Evolutionary conservation across 2,797 vertebrate species (phyloP), one percentile per base, ranked within the genome.

Genomic region (Passerculus sandwichensis): DNA sequence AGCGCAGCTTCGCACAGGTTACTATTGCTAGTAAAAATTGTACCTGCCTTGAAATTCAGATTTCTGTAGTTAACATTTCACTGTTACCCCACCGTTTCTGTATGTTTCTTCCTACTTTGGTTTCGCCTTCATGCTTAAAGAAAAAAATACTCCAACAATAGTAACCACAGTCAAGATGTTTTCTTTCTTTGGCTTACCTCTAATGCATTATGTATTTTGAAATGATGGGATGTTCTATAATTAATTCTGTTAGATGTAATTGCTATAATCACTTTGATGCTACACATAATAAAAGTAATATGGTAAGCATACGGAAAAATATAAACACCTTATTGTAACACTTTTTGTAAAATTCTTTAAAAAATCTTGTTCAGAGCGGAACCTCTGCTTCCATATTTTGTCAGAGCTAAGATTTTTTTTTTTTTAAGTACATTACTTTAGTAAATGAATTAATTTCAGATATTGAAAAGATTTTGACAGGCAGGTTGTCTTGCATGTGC

Each of bases 231-330:
- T 97, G 97, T 98, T 98, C 97, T 96, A 71, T 98, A 98, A 98
- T 98, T 98, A 98, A 98, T 98, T 98, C 97, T 97, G 97, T 97
- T 98, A 97, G 97, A 97, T 97, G 97, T 98, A 98, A 98, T 98
- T 98, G 97, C 97, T 97, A 96, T 98, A 98, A 98, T 98, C 98
- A 97, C 97, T 98, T 98, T 96, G 97, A 98, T 98, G 98, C 97
- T 98, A 98, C 97, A 98, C 98, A 97, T 97, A 97, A 98, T 98
- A 98, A 98, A 98, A 97, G 96, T 98, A 98, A 98, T 97, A 97
- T 89, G 96, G 96, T 98, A 98, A 98, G 98, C 97, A 96, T 97
- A 95, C 16, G 81, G 97, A 97, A 96, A 98, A 97, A 97, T 97
- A 97, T 97, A 98, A 98, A 98, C 97, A 97, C 94, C 96, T 96